Percentiles rank a stretch among this genome's conserved stretches.
These are phyloP conservation scores for Phalloptychus januarius DNA, from an alignment of 2,797 vertebrate species.

Conservation along the genomic window DNA sequence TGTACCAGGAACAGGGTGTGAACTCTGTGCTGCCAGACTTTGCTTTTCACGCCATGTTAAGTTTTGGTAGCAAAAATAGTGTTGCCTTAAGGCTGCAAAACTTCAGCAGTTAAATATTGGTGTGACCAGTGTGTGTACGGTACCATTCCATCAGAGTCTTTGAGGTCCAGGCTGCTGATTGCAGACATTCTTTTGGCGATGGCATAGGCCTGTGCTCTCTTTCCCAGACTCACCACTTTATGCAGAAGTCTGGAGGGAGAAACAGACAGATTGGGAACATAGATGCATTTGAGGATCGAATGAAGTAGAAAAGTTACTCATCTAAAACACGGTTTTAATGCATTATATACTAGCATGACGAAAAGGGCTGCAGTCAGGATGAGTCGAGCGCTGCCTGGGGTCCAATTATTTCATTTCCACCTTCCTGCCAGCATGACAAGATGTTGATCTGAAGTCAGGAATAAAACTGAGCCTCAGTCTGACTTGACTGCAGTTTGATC, in stretches of 20 bases:
- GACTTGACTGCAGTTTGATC: background rate
- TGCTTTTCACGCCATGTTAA: background rate
- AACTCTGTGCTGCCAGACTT: background rate
- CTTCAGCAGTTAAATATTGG: background rate
- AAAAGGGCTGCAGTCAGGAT: background rate
- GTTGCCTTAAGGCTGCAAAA: background rate
- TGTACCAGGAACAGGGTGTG: background rate
- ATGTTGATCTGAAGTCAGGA: background rate
- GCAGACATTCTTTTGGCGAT: conserved; percentile 81
- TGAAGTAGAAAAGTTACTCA: background rate
- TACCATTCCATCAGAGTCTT: conserved; percentile 84
- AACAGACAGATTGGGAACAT: background rate
- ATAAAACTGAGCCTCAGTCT: background rate
- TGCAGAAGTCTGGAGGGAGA: conserved; percentile 79
- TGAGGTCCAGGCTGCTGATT: conserved; percentile 79
- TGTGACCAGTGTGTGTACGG: background rate
- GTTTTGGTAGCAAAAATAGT: background rate
- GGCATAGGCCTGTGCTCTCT: conserved; percentile 79
- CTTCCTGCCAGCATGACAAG: background rate
- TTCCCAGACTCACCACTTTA: conserved; percentile 80
- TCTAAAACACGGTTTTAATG: background rate
- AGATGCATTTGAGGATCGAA: background rate
- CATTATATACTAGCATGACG: background rate
- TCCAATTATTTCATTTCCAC: background rate
- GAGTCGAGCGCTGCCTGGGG: background rate